These are phyloP conservation scores for Desmodus rotundus DNA, from an alignment of 2,113 vertebrate species.

Conservation along the genomic window DNA sequence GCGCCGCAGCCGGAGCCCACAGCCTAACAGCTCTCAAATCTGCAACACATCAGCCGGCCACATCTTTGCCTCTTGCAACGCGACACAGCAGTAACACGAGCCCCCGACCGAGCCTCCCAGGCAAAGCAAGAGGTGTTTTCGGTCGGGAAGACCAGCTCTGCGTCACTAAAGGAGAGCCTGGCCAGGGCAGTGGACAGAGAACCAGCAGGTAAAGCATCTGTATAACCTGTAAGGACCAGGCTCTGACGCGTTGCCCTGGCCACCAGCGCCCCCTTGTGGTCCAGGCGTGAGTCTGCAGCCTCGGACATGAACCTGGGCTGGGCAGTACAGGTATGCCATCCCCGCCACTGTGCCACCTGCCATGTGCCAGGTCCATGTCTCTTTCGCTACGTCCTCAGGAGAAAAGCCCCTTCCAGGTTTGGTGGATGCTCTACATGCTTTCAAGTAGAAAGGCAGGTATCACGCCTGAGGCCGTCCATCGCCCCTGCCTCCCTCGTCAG, in stretches of 20 bases:
- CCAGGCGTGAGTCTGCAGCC: background rate
- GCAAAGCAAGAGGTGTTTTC: background rate
- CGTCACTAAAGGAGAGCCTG: background rate
- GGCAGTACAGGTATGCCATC: background rate
- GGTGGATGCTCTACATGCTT: fast-evolving
- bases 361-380: fast-evolving
- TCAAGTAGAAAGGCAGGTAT: background rate
- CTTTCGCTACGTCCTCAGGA: background rate
- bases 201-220: background rate
- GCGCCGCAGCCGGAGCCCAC: fast-evolving
- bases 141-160: background rate
- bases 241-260: fast-evolving
- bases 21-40: background rate
- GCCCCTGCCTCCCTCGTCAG: fast-evolving
- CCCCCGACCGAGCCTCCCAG: background rate
- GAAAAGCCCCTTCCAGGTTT: background rate
- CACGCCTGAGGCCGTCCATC: fast-evolving
- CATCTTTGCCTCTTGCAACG: background rate
- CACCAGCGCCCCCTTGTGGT: fast-evolving
- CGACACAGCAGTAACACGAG: slow-evolving; percentile 46
- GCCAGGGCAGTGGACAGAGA: background rate
- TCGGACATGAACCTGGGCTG: background rate
- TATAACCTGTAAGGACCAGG: no score
- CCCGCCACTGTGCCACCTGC: no score
- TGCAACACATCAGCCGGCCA: fast-evolving